Conservation (phyloP, 1,140 invertebrate species). For the Phymastichus coffea region DNA sequence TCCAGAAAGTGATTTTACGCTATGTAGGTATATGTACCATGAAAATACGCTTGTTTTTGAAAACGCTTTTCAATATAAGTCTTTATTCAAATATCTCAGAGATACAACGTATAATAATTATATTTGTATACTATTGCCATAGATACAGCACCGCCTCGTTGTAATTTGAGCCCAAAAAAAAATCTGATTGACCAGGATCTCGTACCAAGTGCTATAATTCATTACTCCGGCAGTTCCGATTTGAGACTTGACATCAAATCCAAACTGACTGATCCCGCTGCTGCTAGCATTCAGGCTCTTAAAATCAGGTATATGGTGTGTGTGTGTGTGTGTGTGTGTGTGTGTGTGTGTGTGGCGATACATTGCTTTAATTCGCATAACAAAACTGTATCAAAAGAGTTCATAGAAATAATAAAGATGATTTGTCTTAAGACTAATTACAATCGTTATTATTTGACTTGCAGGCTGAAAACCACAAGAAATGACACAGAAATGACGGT, state of each 20-base stretch:
- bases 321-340: no score
- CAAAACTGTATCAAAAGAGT: no score
- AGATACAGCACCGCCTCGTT: conserved; percentile 78
- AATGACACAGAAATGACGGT: neutral
- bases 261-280: conserved; percentile 53
- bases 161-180: conserved; percentile 58
- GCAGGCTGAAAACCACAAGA: neutral
- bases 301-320: conserved; percentile 55
- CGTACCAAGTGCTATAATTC: conserved; percentile 73
- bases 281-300: conserved; percentile 50
- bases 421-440: no score
- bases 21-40: conserved; percentile 81
- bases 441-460: no score
- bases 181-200: conserved; percentile 68
- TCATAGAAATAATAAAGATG: no score
- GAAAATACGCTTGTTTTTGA: no score
- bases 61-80: no score
- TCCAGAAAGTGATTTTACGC: conserved; percentile 64
- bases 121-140: conserved; percentile 43
- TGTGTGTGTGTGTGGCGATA: no score
- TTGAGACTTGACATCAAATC: conserved; percentile 51
- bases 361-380: no score
- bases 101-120: no score
- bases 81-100: no score
- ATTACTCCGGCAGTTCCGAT: conserved; percentile 61